Conservation (phyloP, 2,113 vertebrate genomes). For the Serilophus lunatus region DNA sequence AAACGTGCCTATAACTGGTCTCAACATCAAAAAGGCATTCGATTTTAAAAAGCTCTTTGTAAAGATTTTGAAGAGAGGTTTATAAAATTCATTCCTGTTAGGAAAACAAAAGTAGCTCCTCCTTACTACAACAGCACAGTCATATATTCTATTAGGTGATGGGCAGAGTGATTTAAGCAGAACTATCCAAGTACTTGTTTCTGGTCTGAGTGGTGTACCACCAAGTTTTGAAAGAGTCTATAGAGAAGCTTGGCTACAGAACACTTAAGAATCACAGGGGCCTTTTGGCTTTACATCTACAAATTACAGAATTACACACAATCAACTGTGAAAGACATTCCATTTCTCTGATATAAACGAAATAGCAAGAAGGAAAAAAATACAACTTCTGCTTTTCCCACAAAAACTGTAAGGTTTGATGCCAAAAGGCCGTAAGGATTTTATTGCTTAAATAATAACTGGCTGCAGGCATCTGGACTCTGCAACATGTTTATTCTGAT, state of each 20-base stretch:
- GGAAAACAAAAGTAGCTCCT: not conserved
- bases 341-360: slow-evolving; percentile 44
- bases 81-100: not conserved
- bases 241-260: not conserved
- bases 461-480: not conserved
- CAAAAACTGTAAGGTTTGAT: not conserved
- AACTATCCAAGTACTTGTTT: not conserved
- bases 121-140: not conserved
- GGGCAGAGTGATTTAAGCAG: not conserved
- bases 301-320: not conserved
- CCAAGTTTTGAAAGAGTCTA: not conserved
- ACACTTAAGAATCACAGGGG: not conserved
- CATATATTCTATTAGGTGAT: not conserved
- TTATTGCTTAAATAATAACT: slow-evolving; percentile 40
- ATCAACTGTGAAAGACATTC: slow-evolving; percentile 40
- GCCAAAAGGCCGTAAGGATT: slow-evolving; percentile 30
- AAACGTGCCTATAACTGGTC: not conserved
- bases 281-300: not conserved
- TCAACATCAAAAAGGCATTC: not conserved
- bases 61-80: not conserved
- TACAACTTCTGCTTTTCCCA: slow-evolving; percentile 20
- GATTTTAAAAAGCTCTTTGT: not conserved
- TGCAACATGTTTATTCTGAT: slow-evolving; percentile 43
- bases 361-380: slow-evolving; percentile 26
- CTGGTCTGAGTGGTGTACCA: not conserved